A percentile compares a stretch with the other conserved stretches of the same genome.
These are phyloP conservation scores for Silurus lanzhouensis DNA, from an alignment of 2,797 vertebrate species.

Conservation along the genomic window DNA sequence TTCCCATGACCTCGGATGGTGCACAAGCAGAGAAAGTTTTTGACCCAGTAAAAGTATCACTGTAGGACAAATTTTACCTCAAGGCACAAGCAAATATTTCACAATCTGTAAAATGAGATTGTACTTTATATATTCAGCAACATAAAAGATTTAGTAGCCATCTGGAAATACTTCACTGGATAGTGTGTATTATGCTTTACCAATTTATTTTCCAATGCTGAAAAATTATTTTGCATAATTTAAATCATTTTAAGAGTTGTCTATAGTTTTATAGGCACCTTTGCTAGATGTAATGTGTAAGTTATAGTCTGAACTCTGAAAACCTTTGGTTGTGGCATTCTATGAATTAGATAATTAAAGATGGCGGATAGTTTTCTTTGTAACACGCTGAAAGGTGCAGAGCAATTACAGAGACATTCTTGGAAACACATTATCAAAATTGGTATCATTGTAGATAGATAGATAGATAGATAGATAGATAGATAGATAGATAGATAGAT, in stretches of 20 bases:
- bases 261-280: not conserved
- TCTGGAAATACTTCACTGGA: not conserved
- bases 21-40: not conserved
- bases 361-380: too few species aligned
- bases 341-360: too few species aligned
- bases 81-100: not conserved
- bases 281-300: too few species aligned
- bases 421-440: too few species aligned
- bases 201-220: not conserved
- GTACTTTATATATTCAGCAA: not conserved
- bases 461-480: too few species aligned
- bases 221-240: not conserved
- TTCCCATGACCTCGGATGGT: constrained; percentile 38
- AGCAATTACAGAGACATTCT: too few species aligned
- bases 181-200: not conserved
- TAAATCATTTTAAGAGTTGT: not conserved
- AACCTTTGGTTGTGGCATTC: too few species aligned
- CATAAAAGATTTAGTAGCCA: not conserved
- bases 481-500: too few species aligned
- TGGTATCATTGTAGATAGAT: too few species aligned
- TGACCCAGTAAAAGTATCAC: constrained; percentile 4
- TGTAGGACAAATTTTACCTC: not conserved
- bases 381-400: too few species aligned
- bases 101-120: not conserved
- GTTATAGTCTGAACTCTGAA: too few species aligned